These are phyloP conservation scores for Troides oblongomaculatus DNA, from an alignment of 2,888 invertebrate species.

Conservation along the genomic window DNA sequence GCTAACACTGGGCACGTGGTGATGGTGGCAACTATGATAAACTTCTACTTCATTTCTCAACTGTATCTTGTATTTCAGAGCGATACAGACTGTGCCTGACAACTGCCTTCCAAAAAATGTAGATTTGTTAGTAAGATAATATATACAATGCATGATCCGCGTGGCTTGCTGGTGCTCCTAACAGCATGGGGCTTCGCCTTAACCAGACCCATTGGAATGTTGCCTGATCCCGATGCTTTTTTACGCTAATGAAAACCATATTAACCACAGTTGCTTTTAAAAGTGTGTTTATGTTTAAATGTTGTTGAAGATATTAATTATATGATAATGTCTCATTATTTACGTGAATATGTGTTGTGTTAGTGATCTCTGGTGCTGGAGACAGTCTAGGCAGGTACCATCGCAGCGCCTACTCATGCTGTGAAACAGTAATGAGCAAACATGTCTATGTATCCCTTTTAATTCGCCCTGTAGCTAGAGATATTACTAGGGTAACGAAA, in stretches of 20 bases:
- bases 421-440: too few species aligned
- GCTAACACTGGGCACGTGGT: constrained; percentile 17
- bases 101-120: constrained; percentile 78
- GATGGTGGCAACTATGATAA: constrained; percentile 15
- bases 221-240: constrained; percentile 16
- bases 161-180: constrained; percentile 22
- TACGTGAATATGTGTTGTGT: background rate
- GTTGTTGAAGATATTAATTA: too few species aligned
- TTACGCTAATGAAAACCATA: constrained; percentile 7
- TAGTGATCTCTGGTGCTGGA: background rate
- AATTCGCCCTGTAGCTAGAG: too few species aligned
- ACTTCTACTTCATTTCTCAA: constrained; percentile 20
- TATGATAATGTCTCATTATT: background rate
- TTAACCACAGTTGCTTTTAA: background rate
- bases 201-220: background rate
- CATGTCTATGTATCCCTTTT: too few species aligned
- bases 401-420: too few species aligned
- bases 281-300: background rate
- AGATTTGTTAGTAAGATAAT: constrained; percentile 77
- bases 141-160: constrained; percentile 57
- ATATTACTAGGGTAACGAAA: too few species aligned
- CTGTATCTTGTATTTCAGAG: constrained; percentile 62
- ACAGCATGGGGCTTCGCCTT: constrained; percentile 18
- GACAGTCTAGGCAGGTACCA: too few species aligned
- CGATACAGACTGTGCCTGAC: constrained; percentile 76